Base-by-base conservation (phyloP, 2,797 vertebrate genomes). In the Neoniphon sammara region DNA sequence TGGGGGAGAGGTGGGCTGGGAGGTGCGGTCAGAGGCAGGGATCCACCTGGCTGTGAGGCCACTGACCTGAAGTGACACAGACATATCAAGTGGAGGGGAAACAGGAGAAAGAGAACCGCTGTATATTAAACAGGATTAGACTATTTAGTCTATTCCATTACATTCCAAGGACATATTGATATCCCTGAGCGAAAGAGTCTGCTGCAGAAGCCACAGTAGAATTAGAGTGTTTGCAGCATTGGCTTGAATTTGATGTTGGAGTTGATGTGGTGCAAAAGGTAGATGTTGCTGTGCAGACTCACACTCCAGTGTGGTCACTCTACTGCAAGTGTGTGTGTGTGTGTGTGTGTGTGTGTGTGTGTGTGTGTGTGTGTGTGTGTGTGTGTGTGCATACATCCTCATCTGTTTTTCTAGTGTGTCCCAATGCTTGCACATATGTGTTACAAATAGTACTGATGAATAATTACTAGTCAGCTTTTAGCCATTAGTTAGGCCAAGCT, bases 131-230 rank as follows among this genome's bases (percentile, higher is more conserved):
- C 85, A 75, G 11, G 77, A 66, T 58, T 66, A 70, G 63, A 80
- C 61, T 91, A 86, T 92, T 93, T 92, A 88, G 92, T 88, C 89
- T 93, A 71, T 76, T 68, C 36, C 63, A 70, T 64, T 72, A 71
- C 57, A 71, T 87, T 67, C 34, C 88, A 91, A 91, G 89, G 89
- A 87, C 78, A 62, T 57, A 75, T 81, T 80, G 87, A 87, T 77
- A 87, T 84, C 56, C 75, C 42, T 25, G 39, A 62, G 56, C 58
- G 44, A 61, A 66, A 47, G 44, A 57, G 50, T 15, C 70, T 77
- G 66, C 56, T 49, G 31, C 68, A 61, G 46, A 79, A 83, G 87
- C 73, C 74, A 66, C 70, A 76, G 50, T 25, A 23, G 73, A 62
- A 7, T 12, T 46, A 2, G 5, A 14, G 15, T 63, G 73, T 47